Conservation (phyloP, 2,113 vertebrate species). For the Brachyhypopomus occidentalis region DNA sequence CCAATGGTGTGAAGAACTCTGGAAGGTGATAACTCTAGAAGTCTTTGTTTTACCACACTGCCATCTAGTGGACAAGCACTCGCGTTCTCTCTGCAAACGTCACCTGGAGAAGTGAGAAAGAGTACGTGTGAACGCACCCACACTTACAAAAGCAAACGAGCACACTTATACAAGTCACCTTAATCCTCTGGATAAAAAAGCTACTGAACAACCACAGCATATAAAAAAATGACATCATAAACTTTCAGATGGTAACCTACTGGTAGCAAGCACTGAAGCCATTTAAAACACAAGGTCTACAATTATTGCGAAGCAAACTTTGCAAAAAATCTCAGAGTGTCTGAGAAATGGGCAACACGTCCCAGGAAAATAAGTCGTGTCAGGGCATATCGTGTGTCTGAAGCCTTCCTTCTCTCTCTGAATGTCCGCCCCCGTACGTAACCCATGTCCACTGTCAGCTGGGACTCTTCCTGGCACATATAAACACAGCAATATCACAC, state of each 20-base stretch:
- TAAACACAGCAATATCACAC: not conserved
- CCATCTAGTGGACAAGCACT: constrained; percentile 42
- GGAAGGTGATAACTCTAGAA: not conserved
- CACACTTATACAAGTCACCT: not conserved
- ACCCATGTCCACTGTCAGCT: too few relatives aligned
- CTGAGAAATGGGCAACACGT: too few relatives aligned
- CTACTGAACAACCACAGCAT: not conserved
- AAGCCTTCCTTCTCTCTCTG: too few relatives aligned
- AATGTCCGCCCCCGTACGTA: too few relatives aligned
- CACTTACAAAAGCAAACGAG: not conserved
- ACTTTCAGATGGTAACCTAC: too few relatives aligned
- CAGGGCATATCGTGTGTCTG: too few relatives aligned
- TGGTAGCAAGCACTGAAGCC: too few relatives aligned
- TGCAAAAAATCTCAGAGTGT: too few relatives aligned
- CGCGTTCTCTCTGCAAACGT: not conserved
- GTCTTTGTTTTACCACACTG: constrained; percentile 24
- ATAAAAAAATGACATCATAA: too few relatives aligned
- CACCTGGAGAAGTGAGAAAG: not conserved
- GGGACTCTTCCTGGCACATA: not conserved
- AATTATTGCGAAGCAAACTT: too few relatives aligned
- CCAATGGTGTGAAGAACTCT: not conserved
- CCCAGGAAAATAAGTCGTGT: too few relatives aligned
- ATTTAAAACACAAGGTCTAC: too few relatives aligned
- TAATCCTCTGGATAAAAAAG: not conserved
- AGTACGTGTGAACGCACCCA: not conserved